Conservation (phyloP, 2,888 invertebrate species). For the Rutpela maculata region DNA sequence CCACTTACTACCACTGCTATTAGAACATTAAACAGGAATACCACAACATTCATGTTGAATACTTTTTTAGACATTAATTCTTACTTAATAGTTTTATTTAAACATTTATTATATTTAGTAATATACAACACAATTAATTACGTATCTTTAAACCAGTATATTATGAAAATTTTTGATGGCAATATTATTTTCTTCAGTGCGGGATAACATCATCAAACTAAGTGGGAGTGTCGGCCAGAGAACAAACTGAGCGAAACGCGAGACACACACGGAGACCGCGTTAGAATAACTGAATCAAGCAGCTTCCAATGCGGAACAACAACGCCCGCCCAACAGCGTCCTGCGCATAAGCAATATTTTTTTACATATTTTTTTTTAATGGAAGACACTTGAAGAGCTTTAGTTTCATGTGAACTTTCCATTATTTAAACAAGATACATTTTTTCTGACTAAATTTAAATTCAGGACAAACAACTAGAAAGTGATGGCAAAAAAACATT, state of each 20-base stretch:
- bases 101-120: conserved; percentile 25
- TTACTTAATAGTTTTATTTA: conserved; percentile 22
- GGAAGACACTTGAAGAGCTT: neutral
- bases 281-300: conserved; percentile 61
- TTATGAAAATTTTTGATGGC: neutral
- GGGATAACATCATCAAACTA: conserved; percentile 41
- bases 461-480: no score
- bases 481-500: no score
- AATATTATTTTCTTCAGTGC: conserved; percentile 18
- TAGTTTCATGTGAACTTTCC: neutral
- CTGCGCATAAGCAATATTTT: conserved; percentile 54
- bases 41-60: conserved; percentile 66
- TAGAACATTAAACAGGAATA: conserved; percentile 68
- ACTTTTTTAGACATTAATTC: conserved; percentile 36
- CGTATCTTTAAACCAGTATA: neutral
- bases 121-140: conserved; percentile 7
- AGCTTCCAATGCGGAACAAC: conserved; percentile 68
- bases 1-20: conserved; percentile 71
- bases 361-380: conserved; percentile 35
- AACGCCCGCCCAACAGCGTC: conserved; percentile 64
- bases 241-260: conserved; percentile 44
- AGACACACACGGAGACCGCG: conserved; percentile 55
- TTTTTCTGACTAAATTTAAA: no score
- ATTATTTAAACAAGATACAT: neutral
- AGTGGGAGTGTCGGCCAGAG: conserved; percentile 61